Conservation (phyloP, 37 sponge, comb jelly and placozoan species). For the Hexactinellida sp. region DNA sequence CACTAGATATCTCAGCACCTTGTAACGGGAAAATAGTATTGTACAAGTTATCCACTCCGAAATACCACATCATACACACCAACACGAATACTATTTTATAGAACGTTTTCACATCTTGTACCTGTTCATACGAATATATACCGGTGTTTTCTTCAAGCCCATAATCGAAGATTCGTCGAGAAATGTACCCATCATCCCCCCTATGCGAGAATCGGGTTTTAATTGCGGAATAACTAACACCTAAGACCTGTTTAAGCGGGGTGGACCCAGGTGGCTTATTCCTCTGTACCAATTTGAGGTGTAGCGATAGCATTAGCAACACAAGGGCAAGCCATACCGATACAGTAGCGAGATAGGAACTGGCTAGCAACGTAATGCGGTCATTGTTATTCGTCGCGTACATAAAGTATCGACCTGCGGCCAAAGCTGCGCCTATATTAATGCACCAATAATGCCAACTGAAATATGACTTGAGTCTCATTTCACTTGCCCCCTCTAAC, state of each 20-base stretch:
- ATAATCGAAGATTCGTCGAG: not conserved
- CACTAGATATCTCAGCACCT: not conserved
- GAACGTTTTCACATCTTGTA: conserved; percentile 2
- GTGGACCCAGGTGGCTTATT: not conserved
- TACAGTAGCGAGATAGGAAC: not conserved
- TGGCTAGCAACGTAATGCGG: not conserved
- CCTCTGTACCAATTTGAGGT: not conserved
- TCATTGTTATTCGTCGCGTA: not conserved
- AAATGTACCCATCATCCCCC: not conserved
- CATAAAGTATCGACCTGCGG: not conserved
- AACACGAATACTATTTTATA: not conserved
- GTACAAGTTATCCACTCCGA: not conserved
- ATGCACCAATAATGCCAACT: conserved; percentile 43
- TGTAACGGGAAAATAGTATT: not conserved
- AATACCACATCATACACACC: not conserved
- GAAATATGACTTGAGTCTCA: conserved; percentile 33
- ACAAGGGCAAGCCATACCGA: not conserved
- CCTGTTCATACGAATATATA: not conserved
- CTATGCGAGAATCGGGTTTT: not conserved
- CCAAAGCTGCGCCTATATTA: conserved; percentile 20
- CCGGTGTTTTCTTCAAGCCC: not conserved
- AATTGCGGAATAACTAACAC: not conserved
- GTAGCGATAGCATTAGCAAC: not conserved
- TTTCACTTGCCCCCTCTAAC: conserved; percentile 12
- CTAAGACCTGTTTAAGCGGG: not conserved